Evolutionary conservation across 2,797 vertebrate genomes (phyloP), one percentile per base, ranked within the genome.

Genomic region (Tympanoctomys barrerae): DNA sequence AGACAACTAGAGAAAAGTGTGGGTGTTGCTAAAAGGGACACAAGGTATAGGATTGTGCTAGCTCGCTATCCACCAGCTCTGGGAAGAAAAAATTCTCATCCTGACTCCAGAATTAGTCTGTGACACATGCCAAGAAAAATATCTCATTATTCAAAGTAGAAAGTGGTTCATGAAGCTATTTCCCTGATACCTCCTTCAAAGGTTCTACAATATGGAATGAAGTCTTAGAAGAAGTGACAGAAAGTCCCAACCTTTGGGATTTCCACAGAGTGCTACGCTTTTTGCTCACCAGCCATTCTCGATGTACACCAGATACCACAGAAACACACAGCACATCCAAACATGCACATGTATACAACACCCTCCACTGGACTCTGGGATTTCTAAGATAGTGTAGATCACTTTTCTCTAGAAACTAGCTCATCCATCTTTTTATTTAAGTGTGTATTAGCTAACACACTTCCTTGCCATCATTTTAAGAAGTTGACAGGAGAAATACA

Each of bases 1-100:
- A 80, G 88, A 92, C 28, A n/a, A 91, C 42, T 73, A 83, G 90
- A 87, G 31, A 49, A 46, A 89, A 83, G 71, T 88, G 42, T 89
- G 66, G 86, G 88, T 81, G 64, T 77, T 96, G n/a, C 81, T 91
- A 62, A 95, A 81, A 95, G 61, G 26, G 46, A 84, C 24, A 84
- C 39, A 70, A 54, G 79, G 77, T 61, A 73, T 61, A 68, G 33
- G 42, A 86, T 42, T 84, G 39, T 22, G 11, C 46, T 39, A 31
- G 46, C 33, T 96, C 66, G n/a, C 62, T 81, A 26, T 62, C 46
- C 33, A 36, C 9, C 66, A 71, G n/a, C 39, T 78, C 54, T 91
- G 46, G 18, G 70, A 78, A 24, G 54, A 79, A 64, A 85, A 88
- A 81, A 64, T 13, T 36, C 46, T 71, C n/a, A 66, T 28, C 42